Evolutionary conservation across 2,113 vertebrate genomes (phyloP).

Genomic region (Danio rerio): GRCz12tu NC_133179.1:1931001-1931500

Average conservation of each 20-base stretch:
- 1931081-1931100: not conserved
- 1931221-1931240: not conserved
- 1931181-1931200: conserved; percentile 80
- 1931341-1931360: conserved; percentile 98
- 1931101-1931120: conserved; percentile 85
- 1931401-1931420: not conserved
- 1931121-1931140: conserved; percentile 89
- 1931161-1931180: conserved; percentile 97
- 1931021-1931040: not conserved
- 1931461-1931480: conserved; percentile 97
- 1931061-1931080: conserved; percentile 16
- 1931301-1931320: conserved; percentile 93
- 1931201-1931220: conserved; percentile 21
- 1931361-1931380: too few species aligned
- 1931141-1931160: conserved; percentile 97
- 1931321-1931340: conserved; percentile 91
- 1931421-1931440: conserved; percentile 32
- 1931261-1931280: conserved; percentile 94
- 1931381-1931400: not conserved
- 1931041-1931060: not conserved
- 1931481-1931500: conserved; percentile 99
- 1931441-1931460: too few species aligned
- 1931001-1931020: not conserved
- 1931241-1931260: not conserved
- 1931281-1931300: conserved; percentile 93